Evolutionary conservation across 2,888 invertebrate species (phyloP), one percentile per base, ranked within the genome.

Genomic region (Ptychoptera contaminata): DNA sequence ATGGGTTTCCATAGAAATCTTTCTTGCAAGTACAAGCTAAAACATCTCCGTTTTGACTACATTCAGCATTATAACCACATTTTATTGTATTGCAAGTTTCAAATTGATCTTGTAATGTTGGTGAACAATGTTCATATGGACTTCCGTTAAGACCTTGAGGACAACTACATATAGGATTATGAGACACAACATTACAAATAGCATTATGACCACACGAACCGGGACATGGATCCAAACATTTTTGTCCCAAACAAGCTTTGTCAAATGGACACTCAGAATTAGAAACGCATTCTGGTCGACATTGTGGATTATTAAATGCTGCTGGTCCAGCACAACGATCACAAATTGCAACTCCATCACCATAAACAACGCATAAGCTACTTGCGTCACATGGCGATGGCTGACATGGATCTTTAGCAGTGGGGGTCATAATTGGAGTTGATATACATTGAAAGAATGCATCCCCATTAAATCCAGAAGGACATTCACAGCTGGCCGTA

Each of bases 201-300:
- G 84, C 79, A 55, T 79, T 79, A 40, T 79, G 72, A 39, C 85
- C 84, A 57, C 85, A 85, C 3, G 82, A 79, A 41, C 84, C 84
- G 8, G 78, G 77, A 53, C 85, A 86, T 14, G 85, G 85, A 62
- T 87, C 81, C 11, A 74, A 61, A 57, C 88, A 88, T 58, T 71
- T 74, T 53, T 79, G 77, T 49, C 77, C 74, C 42, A 84, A 65
- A 57, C 87, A 88, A 45, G 85, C 82, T 56, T 71, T 77, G 58
- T 83, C 70, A 56, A 82, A 82, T 42, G 79, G 71, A 68, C 88
- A 88, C 56, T 88, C 87, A 2, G 82, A 76, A 57, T 79, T 82
- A 12, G 79, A 73, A 42, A 88, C 66, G 64, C 90, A 90, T 67
- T 88, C 86, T 31, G 87, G 87, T 57, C 82, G 72, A 53, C 88